Conservation (phyloP, 2,113 vertebrate species). For the Hipposideros armiger region DNA sequence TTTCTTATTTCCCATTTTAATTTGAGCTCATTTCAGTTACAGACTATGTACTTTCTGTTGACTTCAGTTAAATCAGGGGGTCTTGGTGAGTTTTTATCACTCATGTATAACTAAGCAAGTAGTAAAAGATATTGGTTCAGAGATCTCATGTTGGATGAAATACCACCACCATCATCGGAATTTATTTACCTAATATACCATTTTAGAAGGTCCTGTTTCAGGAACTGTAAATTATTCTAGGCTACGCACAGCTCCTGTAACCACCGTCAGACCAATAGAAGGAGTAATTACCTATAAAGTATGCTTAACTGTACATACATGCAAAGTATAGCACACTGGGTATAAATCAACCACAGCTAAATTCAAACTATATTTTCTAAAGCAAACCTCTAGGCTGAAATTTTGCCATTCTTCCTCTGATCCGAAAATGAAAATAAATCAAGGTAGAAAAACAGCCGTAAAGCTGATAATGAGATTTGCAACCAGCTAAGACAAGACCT, state of each 20-base stretch:
- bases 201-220: not conserved
- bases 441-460: slow-evolving; percentile 48
- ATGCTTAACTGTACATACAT: not conserved
- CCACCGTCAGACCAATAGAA: not conserved
- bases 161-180: not conserved
- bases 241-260: not conserved
- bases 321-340: not conserved
- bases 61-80: not conserved
- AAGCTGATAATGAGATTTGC: slow-evolving; percentile 67
- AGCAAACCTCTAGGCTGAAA: slow-evolving; percentile 48
- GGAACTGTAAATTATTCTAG: not conserved
- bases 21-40: not conserved
- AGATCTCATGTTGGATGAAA: not conserved
- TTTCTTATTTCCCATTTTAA: not conserved
- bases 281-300: slow-evolving; percentile 12
- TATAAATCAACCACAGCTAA: slow-evolving; percentile 45
- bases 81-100: not conserved
- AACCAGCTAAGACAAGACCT: slow-evolving; percentile 58
- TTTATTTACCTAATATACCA: not conserved
- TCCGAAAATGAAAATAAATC: slow-evolving; percentile 69
- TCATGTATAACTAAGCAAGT: not conserved
- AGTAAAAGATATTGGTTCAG: not conserved
- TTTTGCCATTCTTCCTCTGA: slow-evolving; percentile 57
- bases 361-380: slow-evolving; percentile 17
- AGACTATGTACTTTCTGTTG: not conserved